phyloP scores from a whole-genome alignment of 2,888 invertebrate species.

The Tiliacea aurago region DNA sequence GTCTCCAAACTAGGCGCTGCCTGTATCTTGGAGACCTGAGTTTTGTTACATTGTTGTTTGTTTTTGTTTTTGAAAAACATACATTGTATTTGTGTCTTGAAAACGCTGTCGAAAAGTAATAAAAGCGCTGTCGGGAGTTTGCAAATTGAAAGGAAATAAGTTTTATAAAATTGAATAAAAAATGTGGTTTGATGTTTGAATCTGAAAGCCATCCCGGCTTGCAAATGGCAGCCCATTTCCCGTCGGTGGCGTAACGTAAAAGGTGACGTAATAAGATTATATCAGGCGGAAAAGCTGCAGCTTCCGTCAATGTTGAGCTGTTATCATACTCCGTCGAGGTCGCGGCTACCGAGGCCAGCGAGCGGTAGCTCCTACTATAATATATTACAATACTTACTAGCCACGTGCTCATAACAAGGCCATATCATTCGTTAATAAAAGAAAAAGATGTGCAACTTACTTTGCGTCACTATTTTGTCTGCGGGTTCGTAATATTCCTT shows the following conservation, averaged over 20 bases:
- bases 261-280: constrained; percentile 1
- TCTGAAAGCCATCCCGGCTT: not conserved
- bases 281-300: constrained; percentile 12
- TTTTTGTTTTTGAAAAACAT: not conserved
- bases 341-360: not conserved
- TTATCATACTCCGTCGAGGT: constrained; percentile 3
- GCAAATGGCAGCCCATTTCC: constrained; percentile 4
- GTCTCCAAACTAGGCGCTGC: too few relatives aligned
- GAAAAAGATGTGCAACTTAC: constrained; percentile 65
- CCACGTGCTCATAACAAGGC: constrained; percentile 2
- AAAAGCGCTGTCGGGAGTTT: not conserved
- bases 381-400: not conserved
- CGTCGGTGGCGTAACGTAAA: not conserved
- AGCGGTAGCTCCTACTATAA: not conserved
- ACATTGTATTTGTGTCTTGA: not conserved
- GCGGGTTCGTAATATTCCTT: constrained; percentile 73
- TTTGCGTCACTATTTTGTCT: constrained; percentile 45
- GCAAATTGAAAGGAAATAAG: not conserved
- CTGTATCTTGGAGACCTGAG: too few relatives aligned
- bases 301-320: constrained; percentile 21
- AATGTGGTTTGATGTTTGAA: not conserved
- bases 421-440: not conserved
- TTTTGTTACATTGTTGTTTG: too few relatives aligned
- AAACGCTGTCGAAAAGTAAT: not conserved
- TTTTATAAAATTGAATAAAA: not conserved